A percentile compares a stretch with the other conserved stretches of the same genome.
Conservation (phyloP, 1,140 invertebrate genomes). For the Apis cerana region DNA sequence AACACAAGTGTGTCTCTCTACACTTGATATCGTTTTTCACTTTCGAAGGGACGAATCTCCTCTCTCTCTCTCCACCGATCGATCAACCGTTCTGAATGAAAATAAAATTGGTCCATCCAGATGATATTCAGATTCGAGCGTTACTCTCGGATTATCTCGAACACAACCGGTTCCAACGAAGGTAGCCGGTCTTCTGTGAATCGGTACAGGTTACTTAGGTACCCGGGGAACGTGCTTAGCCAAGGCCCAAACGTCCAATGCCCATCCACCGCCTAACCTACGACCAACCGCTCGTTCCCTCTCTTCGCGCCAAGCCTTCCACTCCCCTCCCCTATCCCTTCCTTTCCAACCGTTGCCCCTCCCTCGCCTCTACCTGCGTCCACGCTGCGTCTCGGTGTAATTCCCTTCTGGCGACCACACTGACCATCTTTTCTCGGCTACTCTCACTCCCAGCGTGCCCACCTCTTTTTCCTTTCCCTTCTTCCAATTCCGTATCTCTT, state of each 20-base stretch:
- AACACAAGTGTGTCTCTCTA: not conserved
- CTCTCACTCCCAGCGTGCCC: conserved; percentile 49
- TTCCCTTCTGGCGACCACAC: conserved; percentile 32
- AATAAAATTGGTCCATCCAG: conserved; percentile 22
- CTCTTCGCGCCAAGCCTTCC: not conserved
- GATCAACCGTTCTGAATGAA: not conserved
- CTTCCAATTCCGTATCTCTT: conserved; percentile 31
- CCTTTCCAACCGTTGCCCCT: not conserved
- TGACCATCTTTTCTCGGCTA: conserved; percentile 41
- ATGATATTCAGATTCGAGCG: conserved; percentile 1
- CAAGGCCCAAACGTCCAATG: conserved; percentile 45
- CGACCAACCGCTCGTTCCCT: conserved; percentile 9
- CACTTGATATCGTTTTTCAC: not conserved
- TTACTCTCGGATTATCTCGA: conserved; percentile 46
- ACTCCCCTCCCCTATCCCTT: not conserved
- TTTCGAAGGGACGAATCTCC: not conserved
- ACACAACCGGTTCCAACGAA: conserved; percentile 68
- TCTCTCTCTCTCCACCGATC: not conserved
- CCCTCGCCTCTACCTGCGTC: not conserved
- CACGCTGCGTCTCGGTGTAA: conserved; percentile 1
- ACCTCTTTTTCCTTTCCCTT: conserved; percentile 37
- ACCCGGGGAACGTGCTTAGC: conserved; percentile 60
- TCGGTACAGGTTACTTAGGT: conserved; percentile 41
- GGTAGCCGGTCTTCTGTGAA: conserved; percentile 73
- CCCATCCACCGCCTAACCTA: conserved; percentile 41